Conservation (phyloP, 2,797 vertebrate species). For the Dicrostonyx torquatus region DNA sequence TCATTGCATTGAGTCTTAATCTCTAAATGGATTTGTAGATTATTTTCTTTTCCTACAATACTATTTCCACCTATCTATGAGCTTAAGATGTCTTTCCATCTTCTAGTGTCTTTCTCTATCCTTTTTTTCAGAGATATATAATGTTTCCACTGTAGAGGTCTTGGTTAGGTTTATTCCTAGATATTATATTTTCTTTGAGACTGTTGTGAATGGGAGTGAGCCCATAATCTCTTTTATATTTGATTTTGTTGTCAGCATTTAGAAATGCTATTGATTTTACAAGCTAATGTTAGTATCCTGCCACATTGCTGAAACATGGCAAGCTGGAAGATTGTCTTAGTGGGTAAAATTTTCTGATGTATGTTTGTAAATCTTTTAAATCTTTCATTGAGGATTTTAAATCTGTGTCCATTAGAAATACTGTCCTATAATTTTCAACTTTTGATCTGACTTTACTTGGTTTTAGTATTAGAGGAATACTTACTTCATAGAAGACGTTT, state of each 20-base stretch:
- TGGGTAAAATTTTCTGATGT: background rate
- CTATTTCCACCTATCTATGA: background rate
- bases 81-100: background rate
- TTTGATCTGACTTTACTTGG: background rate
- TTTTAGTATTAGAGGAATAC: background rate
- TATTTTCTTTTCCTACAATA: background rate
- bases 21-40: background rate
- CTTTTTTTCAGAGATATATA: background rate
- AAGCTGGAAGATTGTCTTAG: too few relatives aligned
- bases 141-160: background rate
- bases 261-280: background rate
- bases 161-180: background rate
- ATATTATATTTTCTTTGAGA: background rate
- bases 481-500: background rate
- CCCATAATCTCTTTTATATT: background rate
- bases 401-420: background rate
- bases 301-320: background rate
- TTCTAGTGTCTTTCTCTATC: background rate
- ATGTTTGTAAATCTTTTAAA: background rate
- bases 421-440: background rate
- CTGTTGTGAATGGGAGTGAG: background rate
- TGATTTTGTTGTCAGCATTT: background rate
- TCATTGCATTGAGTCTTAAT: background rate
- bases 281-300: background rate
- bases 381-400: background rate